Percentiles rank a stretch among this genome's conserved stretches.
Evolutionary conservation across 2,113 vertebrate genomes (phyloP).

Genomic region (Anseranas semipalmata): DNA sequence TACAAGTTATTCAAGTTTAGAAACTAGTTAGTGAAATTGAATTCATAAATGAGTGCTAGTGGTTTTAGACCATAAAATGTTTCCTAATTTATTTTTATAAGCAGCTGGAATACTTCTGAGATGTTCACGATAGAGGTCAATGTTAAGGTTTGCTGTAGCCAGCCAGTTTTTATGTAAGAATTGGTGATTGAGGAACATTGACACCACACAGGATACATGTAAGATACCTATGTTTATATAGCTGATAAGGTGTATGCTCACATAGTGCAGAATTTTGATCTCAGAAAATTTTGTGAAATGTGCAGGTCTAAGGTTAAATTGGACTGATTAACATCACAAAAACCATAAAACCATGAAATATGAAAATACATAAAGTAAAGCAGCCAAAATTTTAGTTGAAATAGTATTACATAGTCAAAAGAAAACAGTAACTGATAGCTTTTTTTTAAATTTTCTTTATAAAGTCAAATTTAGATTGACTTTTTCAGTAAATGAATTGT

Average conservation of each 20-base stretch:
- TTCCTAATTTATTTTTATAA: slow-evolving; percentile 17
- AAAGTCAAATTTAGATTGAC: not conserved
- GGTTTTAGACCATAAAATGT: not conserved
- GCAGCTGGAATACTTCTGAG: not conserved
- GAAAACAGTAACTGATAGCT: not conserved
- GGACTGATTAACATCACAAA: not conserved
- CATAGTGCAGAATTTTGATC: not conserved
- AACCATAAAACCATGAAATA: not conserved
- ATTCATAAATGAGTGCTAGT: slow-evolving; percentile 12
- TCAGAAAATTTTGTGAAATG: not conserved
- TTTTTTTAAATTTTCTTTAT: not conserved
- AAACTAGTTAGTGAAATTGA: slow-evolving; percentile 30
- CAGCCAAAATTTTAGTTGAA: not conserved
- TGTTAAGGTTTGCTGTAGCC: not conserved
- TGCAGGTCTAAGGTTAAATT: not conserved
- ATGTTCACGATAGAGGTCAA: not conserved
- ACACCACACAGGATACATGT: not conserved
- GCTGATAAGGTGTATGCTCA: not conserved
- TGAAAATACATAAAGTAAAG: not conserved
- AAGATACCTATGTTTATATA: not conserved
- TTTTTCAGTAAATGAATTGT: not conserved
- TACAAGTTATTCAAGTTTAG: slow-evolving; percentile 41
- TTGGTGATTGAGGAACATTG: not conserved
- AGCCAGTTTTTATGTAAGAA: not conserved
- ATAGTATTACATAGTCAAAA: not conserved